These are phyloP conservation scores for Netelia virgata DNA, from an alignment of 2,888 invertebrate species.

Conservation along the genomic window DNA sequence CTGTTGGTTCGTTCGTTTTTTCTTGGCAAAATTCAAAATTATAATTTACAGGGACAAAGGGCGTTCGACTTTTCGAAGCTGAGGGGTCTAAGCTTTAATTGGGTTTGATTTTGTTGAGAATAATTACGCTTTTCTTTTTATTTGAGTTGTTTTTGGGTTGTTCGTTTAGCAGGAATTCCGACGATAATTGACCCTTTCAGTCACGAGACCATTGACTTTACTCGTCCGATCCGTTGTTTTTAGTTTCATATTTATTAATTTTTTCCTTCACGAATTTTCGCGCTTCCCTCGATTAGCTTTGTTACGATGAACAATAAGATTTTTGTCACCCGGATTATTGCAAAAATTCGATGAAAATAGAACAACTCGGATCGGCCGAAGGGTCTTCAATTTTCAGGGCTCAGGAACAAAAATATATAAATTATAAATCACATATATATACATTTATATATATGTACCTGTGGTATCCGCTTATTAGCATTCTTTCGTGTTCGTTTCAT, in stretches of 20 bases:
- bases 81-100: no score
- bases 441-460: conserved; percentile 9
- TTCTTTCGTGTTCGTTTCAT: conserved; percentile 29
- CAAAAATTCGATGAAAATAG: conserved; percentile 10
- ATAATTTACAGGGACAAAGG: no score
- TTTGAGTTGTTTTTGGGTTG: conserved; percentile 5
- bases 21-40: no score
- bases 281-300: conserved; percentile 27
- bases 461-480: conserved; percentile 35
- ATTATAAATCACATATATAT: conserved; percentile 19
- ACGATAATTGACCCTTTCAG: conserved; percentile 55
- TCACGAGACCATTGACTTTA: conserved; percentile 17
- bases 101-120: background rate
- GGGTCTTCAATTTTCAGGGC: conserved; percentile 34
- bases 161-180: conserved; percentile 22
- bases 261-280: background rate
- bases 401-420: conserved; percentile 34
- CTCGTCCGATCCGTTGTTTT: background rate
- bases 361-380: conserved; percentile 19
- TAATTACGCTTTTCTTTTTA: conserved; percentile 13
- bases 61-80: no score
- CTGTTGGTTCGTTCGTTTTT: no score
- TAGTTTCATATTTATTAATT: background rate
- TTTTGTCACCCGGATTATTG: conserved; percentile 37
- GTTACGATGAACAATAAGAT: conserved; percentile 31